phyloP scores from a whole-genome alignment of 2,797 vertebrate genomes.

The Pangasius macronema region DNA sequence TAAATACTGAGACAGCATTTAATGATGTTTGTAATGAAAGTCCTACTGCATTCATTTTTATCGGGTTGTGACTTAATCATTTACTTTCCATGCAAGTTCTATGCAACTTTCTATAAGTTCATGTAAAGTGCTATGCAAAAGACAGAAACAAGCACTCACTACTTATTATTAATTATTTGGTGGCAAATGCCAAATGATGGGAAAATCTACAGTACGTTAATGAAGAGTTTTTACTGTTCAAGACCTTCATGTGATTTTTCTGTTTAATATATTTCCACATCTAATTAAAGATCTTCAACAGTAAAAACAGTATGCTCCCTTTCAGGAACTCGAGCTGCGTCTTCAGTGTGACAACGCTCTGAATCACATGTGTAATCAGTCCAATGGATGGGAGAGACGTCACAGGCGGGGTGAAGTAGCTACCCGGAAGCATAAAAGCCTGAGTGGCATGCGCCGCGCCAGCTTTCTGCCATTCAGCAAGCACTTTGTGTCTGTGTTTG shows the following conservation, averaged over 20 bases:
- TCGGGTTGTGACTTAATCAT: neutral
- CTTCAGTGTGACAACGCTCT: too few species aligned
- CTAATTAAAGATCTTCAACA: neutral
- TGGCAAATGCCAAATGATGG: neutral
- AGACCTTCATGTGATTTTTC: neutral
- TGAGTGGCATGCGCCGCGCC: too few species aligned
- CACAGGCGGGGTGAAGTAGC: too few species aligned
- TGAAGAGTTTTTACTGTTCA: neutral
- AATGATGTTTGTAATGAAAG: constrained; percentile 25
- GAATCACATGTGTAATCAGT: too few species aligned
- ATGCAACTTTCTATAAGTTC: neutral
- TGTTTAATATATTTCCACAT: neutral
- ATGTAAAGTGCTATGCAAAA: neutral
- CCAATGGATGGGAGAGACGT: too few species aligned
- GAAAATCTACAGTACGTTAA: too few species aligned
- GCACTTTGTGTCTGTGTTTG: too few species aligned
- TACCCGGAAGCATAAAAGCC: too few species aligned
- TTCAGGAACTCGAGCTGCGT: too few species aligned
- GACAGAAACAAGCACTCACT: neutral
- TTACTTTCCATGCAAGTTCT: neutral
- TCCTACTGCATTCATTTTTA: neutral
- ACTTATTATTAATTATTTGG: neutral
- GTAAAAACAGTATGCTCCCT: neutral
- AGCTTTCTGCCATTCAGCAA: too few species aligned
- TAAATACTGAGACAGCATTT: neutral